Evolutionary conservation across 2,888 invertebrate genomes (phyloP).

Genomic region (Coleophora deauratella): DNA sequence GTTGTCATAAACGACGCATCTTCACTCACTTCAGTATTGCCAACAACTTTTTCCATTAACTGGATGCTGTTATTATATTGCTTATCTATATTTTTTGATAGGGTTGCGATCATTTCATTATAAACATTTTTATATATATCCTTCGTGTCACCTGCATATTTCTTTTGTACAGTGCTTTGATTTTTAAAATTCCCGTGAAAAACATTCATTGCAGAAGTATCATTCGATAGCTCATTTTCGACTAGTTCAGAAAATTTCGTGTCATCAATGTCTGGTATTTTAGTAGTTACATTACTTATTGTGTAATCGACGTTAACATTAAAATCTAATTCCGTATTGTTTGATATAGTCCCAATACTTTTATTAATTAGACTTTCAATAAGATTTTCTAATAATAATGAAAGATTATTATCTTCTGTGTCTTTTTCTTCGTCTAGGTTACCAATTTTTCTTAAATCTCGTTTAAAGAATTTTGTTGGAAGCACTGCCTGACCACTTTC

Average conservation of each 20-base stretch:
- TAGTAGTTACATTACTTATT: conserved; percentile 2
- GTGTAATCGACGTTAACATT: conserved; percentile 4
- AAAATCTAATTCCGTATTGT: conserved; percentile 12
- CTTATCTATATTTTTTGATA: conserved; percentile 42
- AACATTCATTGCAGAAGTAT: conserved; percentile 15
- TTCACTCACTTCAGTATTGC: not conserved
- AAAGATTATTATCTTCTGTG: conserved; percentile 6
- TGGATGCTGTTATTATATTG: conserved; percentile 46
- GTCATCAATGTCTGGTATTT: not conserved
- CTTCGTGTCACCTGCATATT: conserved; percentile 2
- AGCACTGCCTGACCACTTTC: conserved; percentile 4
- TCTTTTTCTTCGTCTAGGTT: conserved; percentile 17
- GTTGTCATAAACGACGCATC: not conserved
- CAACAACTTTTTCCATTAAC: conserved; percentile 28
- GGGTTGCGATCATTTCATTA: conserved; percentile 32
- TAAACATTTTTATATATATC: conserved; percentile 21
- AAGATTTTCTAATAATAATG: conserved; percentile 40
- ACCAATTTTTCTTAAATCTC: conserved; percentile 31
- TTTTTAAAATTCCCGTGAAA: conserved; percentile 23
- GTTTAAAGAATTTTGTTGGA: conserved; percentile 37
- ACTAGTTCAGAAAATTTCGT: too few relatives aligned
- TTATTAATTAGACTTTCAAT: conserved; percentile 44
- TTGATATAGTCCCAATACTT: conserved; percentile 25
- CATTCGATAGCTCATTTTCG: too few relatives aligned
- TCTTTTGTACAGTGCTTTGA: conserved; percentile 28